A percentile compares a stretch with the other conserved stretches of the same genome.
phyloP scores from a whole-genome alignment of 92 coral and sea anemone species.

The Zoanthus sociatus region DNA sequence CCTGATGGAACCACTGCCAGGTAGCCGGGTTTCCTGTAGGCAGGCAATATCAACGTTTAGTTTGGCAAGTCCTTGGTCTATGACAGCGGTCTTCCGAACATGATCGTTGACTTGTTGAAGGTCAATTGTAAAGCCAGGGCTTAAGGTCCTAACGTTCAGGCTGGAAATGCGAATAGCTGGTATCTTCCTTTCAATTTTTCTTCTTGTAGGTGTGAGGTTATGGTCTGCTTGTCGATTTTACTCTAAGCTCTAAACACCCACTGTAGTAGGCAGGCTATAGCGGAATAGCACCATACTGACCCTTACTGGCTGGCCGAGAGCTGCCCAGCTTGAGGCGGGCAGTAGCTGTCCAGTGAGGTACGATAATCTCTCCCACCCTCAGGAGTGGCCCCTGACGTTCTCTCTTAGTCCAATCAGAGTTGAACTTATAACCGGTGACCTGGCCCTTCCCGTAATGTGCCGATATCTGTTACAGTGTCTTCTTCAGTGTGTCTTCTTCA shows the following conservation, averaged over 20 bases:
- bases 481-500: background rate
- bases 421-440: constrained; percentile 12
- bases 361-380: too few relatives aligned
- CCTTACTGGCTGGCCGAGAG: constrained; percentile 41
- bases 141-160: constrained; percentile 52
- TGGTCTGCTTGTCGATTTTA: constrained; percentile 15
- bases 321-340: background rate
- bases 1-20: constrained; percentile 29
- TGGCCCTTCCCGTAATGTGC: constrained; percentile 10
- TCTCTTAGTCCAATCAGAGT: constrained; percentile 20
- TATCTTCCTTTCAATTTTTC: background rate
- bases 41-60: background rate
- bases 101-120: constrained; percentile 24
- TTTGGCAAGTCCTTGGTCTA: background rate
- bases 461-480: constrained; percentile 16
- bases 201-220: constrained; percentile 23
- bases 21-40: constrained; percentile 15
- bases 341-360: constrained; percentile 23
- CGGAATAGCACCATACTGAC: constrained; percentile 70
- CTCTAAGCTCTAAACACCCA: constrained; percentile 54
- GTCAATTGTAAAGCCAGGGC: constrained; percentile 45
- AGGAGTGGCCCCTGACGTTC: constrained; percentile 29
- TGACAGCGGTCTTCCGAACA: constrained; percentile 20
- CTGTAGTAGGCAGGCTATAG: constrained; percentile 43
- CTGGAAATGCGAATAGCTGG: constrained; percentile 31